These are phyloP conservation scores for Brenthis daphne DNA, from an alignment of 2,888 invertebrate species.

Conservation along the genomic window DNA sequence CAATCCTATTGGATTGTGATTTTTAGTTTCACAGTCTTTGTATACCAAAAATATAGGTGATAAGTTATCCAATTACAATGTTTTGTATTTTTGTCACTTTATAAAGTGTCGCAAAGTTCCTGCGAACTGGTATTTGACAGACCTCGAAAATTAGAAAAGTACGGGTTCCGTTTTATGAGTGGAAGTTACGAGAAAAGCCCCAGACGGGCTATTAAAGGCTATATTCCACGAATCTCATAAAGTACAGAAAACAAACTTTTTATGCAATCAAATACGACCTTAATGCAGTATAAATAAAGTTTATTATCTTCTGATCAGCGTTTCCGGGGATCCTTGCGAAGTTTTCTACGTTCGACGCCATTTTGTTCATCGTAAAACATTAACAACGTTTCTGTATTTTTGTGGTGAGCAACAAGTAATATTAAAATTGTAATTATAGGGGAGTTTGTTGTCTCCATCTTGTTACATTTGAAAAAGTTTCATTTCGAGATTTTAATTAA, in stretches of 20 bases:
- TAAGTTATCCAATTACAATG: conserved; percentile 8
- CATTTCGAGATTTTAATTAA: conserved; percentile 32
- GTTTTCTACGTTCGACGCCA: conserved; percentile 60
- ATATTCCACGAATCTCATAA: conserved; percentile 67
- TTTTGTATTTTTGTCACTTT: conserved; percentile 18
- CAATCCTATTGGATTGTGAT: too few relatives aligned
- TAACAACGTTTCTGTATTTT: conserved; percentile 71
- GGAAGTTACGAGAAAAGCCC: conserved; percentile 67
- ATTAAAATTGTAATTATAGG: conserved; percentile 70
- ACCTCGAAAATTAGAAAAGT: conserved; percentile 39
- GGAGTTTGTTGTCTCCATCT: conserved; percentile 40
- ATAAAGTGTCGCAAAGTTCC: conserved; percentile 29
- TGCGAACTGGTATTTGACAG: conserved; percentile 36
- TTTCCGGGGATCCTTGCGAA: conserved; percentile 46
- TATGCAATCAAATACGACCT: conserved; percentile 43
- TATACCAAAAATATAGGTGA: not conserved
- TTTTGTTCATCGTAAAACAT: conserved; percentile 77
- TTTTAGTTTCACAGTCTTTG: too few relatives aligned
- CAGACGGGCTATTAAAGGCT: conserved; percentile 72
- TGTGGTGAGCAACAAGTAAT: conserved; percentile 71
- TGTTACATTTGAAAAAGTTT: conserved; percentile 25
- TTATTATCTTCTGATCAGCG: conserved; percentile 44
- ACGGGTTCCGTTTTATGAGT: conserved; percentile 62
- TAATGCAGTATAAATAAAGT: conserved; percentile 47
- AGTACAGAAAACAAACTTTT: conserved; percentile 54